A percentile compares a stretch with the other conserved stretches of the same genome.
phyloP scores from a whole-genome alignment of 2,888 invertebrate genomes.

The Trissolcus japonicus region DNA sequence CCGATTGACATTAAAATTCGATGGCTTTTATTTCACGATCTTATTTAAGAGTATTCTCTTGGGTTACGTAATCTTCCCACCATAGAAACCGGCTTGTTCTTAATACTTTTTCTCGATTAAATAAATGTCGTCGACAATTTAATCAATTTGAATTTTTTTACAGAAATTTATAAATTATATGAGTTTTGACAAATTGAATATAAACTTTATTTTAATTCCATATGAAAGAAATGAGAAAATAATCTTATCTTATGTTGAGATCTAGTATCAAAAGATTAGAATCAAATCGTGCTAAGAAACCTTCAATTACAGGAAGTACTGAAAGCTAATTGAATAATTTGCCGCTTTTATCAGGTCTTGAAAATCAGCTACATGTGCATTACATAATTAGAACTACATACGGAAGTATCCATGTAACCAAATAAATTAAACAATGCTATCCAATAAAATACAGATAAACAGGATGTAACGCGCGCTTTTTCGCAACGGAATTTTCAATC shows the following conservation, averaged over 20 bases:
- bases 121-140: not conserved
- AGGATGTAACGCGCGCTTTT: constrained; percentile 50
- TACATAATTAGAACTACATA: not conserved
- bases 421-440: too few species aligned
- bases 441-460: constrained; percentile 1
- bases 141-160: too few species aligned
- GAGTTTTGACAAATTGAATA: too few species aligned
- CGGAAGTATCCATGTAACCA: too few species aligned
- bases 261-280: constrained; percentile 14
- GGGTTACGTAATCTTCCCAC: constrained; percentile 14
- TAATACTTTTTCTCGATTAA: not conserved
- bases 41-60: constrained; percentile 1
- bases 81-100: constrained; percentile 12
- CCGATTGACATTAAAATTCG: constrained; percentile 35
- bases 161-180: too few species aligned
- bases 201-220: too few species aligned
- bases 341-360: constrained; percentile 28
- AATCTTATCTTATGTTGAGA: constrained; percentile 20
- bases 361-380: constrained; percentile 17
- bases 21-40: constrained; percentile 21
- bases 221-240: too few species aligned
- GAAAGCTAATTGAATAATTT: constrained; percentile 25
- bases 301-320: constrained; percentile 15
- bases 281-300: constrained; percentile 10
- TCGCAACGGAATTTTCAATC: constrained; percentile 64